phyloP scores from a whole-genome alignment of 1,140 invertebrate genomes.

The Belonocnema kinseyi region DNA sequence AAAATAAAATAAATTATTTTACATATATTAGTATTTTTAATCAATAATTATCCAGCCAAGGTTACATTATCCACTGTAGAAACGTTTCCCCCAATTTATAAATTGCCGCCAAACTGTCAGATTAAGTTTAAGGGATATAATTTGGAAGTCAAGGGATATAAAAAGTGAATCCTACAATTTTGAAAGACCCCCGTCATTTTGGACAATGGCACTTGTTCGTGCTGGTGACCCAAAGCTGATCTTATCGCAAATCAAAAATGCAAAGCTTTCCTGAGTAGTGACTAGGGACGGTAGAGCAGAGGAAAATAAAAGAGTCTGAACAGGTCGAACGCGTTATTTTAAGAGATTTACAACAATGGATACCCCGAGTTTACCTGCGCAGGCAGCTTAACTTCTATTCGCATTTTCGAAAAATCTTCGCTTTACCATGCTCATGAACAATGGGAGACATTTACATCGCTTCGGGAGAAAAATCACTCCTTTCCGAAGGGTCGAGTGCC shows the following conservation, averaged over 20 bases:
- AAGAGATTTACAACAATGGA: constrained; percentile 61
- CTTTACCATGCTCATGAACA: constrained; percentile 44
- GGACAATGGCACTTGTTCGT: constrained; percentile 25
- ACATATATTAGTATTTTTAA: too few relatives aligned
- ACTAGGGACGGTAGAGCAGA: constrained; percentile 30
- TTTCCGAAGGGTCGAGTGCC: not conserved
- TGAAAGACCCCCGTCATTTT: constrained; percentile 6
- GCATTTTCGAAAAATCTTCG: constrained; percentile 45
- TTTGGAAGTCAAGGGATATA: not conserved
- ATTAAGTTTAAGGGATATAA: too few relatives aligned
- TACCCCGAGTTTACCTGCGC: not conserved
- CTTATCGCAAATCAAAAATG: constrained; percentile 59
- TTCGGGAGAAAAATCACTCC: constrained; percentile 50
- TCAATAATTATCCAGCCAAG: too few relatives aligned
- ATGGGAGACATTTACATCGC: constrained; percentile 51
- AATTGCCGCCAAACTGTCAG: too few relatives aligned
- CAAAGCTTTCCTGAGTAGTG: constrained; percentile 42
- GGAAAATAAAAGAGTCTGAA: constrained; percentile 26
- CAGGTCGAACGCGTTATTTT: constrained; percentile 60
- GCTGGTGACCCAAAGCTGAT: constrained; percentile 33
- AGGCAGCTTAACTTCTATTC: constrained; percentile 49
- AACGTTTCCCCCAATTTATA: too few relatives aligned
- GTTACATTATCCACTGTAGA: too few relatives aligned
- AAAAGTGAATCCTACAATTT: not conserved
- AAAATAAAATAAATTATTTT: too few relatives aligned